Conservation (phyloP, 2,797 vertebrate species). For the Acanthurus tractus region DNA sequence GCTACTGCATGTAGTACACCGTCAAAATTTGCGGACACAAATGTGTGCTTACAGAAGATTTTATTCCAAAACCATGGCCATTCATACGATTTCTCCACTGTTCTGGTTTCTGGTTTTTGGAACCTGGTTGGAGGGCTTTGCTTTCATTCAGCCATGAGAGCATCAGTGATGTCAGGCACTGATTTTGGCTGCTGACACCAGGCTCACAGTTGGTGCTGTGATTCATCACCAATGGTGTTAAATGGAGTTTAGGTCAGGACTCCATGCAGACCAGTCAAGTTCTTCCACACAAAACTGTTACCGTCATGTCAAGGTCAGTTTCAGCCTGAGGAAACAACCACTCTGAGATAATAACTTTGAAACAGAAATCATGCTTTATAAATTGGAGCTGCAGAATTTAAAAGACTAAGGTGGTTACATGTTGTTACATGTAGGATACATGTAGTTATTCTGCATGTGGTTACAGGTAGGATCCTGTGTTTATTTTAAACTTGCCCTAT, state of each 20-base stretch:
- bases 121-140: neutral
- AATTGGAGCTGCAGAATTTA: neutral
- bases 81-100: neutral
- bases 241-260: neutral
- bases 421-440: too few species aligned
- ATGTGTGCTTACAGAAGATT: neutral
- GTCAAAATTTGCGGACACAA: neutral
- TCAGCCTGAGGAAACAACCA: neutral
- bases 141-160: constrained; percentile 9
- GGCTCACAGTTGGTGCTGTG: constrained; percentile 12
- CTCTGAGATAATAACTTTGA: neutral
- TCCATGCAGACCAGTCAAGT: constrained; percentile 1
- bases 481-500: neutral
- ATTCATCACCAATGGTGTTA: constrained; percentile 27
- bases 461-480: neutral
- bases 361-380: constrained; percentile 4
- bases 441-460: too few species aligned
- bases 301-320: constrained; percentile 2
- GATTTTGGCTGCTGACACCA: constrained; percentile 19
- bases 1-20: neutral
- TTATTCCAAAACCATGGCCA: neutral
- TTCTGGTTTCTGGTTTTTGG: constrained; percentile 6
- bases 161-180: constrained; percentile 9
- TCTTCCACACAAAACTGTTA: constrained; percentile 17
- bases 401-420: neutral